Base-by-base conservation (phyloP, 1,140 invertebrate species). In the Micrasema longulum region DNA sequence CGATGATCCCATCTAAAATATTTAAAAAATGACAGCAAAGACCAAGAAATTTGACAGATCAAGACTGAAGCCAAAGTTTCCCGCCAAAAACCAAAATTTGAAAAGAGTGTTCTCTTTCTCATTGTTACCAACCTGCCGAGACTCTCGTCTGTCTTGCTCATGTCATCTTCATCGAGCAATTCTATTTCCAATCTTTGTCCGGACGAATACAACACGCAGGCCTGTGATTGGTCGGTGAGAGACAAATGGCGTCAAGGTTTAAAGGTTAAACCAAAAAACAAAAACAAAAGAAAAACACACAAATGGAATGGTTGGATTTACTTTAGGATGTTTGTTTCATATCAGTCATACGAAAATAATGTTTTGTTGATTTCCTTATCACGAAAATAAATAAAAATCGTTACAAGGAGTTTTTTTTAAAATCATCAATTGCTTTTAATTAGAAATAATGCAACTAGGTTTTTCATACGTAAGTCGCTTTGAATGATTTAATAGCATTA, bases 201-300 rank as follows among this genome's bases (percentile, higher is more conserved):
- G 1, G 62, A 68, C 20, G 71, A 6, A 43, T 65, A 48, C 36
- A 72, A 66, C 35, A 73, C 55, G 14, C 50, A 9, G 7, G 63
- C 63, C 74, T 64, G 60, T 31, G 60, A 64, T 64, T 47, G 60
- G 57, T 50, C 73, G 60, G 45, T 14, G 43, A 41, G 18, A 20
- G 20, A 26, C 48, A 43, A 53, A 68, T 43, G 14, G 38, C 50
- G 65, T n/a, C 41, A 71, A 36, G 38, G 41, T 62, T 68, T 68
- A 68, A 57, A 63, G 36, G 55, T 72, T 69, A 72, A 75, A 75
- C 69, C 74, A 72, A 75, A 75, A 75, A 72, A 47, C 52, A 75
- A 68, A 67, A 48, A 53, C 22, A 66, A 68, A 55, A 41, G 31
- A 53, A 68, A 72, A 72, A 65, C 57, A 73, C 68, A 70, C 68